Evolutionary conservation across 2,797 vertebrate species (phyloP).

Genomic region (Labeo calbasu): DNA sequence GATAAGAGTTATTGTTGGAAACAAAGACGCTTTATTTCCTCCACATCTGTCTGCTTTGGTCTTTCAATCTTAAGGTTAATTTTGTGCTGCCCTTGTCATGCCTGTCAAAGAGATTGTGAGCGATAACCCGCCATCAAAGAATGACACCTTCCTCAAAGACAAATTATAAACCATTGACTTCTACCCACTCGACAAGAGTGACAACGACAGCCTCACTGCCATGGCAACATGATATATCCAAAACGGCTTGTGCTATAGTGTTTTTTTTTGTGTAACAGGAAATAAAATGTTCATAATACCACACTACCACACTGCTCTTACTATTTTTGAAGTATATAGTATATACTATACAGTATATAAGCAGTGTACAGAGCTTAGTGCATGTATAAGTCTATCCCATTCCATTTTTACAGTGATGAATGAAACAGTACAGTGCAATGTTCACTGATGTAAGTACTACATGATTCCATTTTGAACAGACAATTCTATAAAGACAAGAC

Average conservation of each 20-base stretch:
- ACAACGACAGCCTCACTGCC: not conserved
- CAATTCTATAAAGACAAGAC: too few species aligned
- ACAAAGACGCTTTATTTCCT: constrained; percentile 8
- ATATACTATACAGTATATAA: not conserved
- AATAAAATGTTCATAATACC: too few species aligned
- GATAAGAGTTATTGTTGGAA: constrained; percentile 15
- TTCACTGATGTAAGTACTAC: too few species aligned
- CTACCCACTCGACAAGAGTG: constrained; percentile 15
- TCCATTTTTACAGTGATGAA: not conserved
- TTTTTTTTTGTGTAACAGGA: not conserved
- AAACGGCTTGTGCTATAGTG: not conserved
- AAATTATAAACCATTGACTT: constrained; percentile 40
- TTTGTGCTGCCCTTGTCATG: constrained; percentile 32
- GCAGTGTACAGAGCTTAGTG: not conserved
- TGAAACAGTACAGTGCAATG: too few species aligned
- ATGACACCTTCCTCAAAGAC: constrained; percentile 33
- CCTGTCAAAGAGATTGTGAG: constrained; percentile 4
- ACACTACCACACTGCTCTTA: too few species aligned
- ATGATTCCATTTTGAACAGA: too few species aligned
- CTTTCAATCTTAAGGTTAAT: constrained; percentile 36
- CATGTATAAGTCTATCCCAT: not conserved
- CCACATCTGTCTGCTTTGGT: constrained; percentile 38
- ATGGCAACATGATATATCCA: constrained; percentile 24
- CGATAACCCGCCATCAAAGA: constrained; percentile 33
- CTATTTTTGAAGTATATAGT: too few species aligned